Evolutionary conservation across 2,888 invertebrate species (phyloP).

Genomic region (Melinaea marsaeus): DNA sequence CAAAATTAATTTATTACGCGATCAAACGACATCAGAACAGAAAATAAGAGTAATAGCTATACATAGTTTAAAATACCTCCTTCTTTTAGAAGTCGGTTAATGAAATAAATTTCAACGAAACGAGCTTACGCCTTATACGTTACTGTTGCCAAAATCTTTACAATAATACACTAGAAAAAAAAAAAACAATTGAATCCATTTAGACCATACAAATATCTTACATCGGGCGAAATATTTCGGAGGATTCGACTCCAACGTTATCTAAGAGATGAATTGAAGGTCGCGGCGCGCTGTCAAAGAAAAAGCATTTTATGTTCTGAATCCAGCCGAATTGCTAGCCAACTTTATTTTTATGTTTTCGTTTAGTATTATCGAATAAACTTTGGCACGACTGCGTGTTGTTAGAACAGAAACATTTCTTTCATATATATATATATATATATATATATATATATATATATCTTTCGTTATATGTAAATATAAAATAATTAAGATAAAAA

Average conservation of each 20-base stretch:
- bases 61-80: too few relatives aligned
- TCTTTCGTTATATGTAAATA: not conserved
- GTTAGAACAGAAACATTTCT: not conserved
- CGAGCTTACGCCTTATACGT: conserved; percentile 14
- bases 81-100: too few relatives aligned
- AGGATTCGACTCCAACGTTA: conserved; percentile 13
- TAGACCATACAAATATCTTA: conserved; percentile 10
- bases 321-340: conserved; percentile 1
- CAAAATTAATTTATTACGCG: too few relatives aligned
- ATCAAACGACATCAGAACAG: too few relatives aligned
- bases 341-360: conserved; percentile 7
- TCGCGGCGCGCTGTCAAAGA: conserved; percentile 10
- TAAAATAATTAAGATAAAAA: not conserved
- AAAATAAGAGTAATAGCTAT: too few relatives aligned
- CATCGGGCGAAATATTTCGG: conserved; percentile 16
- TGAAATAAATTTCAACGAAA: not conserved
- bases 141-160: conserved; percentile 17
- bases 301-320: conserved; percentile 8
- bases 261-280: conserved; percentile 17
- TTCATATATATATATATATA: not conserved
- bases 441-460: not conserved
- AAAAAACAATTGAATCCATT: conserved; percentile 7
- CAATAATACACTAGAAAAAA: not conserved
- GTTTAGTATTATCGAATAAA: conserved; percentile 7
- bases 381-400: not conserved